Conservation (phyloP, 2,888 invertebrate species). For the Ichneumoninae sp. region DNA sequence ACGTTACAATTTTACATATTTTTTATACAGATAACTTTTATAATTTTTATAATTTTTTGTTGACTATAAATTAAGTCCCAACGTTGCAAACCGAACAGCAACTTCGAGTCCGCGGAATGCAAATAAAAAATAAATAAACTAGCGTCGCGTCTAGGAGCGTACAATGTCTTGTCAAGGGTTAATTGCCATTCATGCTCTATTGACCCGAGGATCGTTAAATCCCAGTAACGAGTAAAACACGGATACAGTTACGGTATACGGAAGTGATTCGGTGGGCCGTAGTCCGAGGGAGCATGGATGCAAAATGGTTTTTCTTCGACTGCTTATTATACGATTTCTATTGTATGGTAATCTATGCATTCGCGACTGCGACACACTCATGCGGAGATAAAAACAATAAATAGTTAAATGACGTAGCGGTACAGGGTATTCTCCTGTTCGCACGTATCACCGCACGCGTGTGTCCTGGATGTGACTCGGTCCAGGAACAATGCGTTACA, state of each 20-base stretch:
- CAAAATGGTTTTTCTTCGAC: conserved; percentile 62
- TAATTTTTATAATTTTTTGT: too few relatives aligned
- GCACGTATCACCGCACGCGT: neutral
- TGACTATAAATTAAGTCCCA: too few relatives aligned
- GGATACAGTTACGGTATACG: conserved; percentile 53
- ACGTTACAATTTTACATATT: too few relatives aligned
- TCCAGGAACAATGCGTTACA: conserved; percentile 47
- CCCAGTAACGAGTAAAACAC: conserved; percentile 38
- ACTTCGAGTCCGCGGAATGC: neutral
- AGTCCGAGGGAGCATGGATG: conserved; percentile 47
- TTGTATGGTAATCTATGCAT: conserved; percentile 69
- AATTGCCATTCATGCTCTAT: conserved; percentile 44
- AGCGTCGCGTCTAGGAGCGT: conserved; percentile 14
- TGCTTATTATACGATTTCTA: conserved; percentile 69
- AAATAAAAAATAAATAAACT: neutral
- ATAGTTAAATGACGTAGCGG: conserved; percentile 58
- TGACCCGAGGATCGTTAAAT: conserved; percentile 54
- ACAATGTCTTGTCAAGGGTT: conserved; percentile 48
- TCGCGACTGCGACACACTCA: conserved; percentile 48
- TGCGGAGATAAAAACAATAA: conserved; percentile 52
- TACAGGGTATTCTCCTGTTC: conserved; percentile 20
- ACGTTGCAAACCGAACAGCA: neutral
- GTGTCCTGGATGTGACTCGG: neutral
- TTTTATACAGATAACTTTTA: too few relatives aligned
- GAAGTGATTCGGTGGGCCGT: conserved; percentile 54